Conservation (phyloP, 2,113 vertebrate species). For the Pterocles burchelli region DNA sequence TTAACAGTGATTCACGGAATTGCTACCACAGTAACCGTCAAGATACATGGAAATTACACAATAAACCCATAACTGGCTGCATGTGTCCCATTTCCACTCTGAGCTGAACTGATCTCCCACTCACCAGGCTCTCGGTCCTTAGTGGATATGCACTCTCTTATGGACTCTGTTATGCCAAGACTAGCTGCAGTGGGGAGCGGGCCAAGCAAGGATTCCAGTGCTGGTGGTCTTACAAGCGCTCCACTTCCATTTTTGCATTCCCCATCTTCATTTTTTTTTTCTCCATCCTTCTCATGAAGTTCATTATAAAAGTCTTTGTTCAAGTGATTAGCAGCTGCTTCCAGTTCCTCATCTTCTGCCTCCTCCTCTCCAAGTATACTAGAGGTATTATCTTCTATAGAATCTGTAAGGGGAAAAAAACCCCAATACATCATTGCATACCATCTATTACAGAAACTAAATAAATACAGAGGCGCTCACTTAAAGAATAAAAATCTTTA, state of each 20-base stretch:
- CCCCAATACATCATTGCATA: neutral
- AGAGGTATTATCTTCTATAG: conserved; percentile 68
- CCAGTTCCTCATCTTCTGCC: conserved; percentile 84
- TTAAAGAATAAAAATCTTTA: neutral
- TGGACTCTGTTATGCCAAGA: conserved; percentile 87
- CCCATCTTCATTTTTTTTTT: neutral
- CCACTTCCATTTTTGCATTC: conserved; percentile 10
- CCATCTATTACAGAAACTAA: neutral
- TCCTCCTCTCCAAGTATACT: conserved; percentile 81
- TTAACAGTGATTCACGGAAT: neutral
- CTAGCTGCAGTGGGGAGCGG: conserved; percentile 88
- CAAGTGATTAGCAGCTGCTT: conserved; percentile 88
- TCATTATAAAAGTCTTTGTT: conserved; percentile 83
- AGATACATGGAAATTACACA: neutral
- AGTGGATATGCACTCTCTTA: conserved; percentile 77
- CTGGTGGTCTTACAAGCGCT: conserved; percentile 60
- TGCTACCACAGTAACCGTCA: neutral
- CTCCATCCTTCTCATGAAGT: conserved; percentile 74
- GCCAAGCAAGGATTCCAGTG: conserved; percentile 87
- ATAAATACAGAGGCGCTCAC: neutral
- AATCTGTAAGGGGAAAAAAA: conserved; percentile 68
- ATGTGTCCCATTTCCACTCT: neutral
- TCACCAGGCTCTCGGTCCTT: conserved; percentile 83
- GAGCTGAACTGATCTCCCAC: conserved; percentile 14
- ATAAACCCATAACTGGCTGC: neutral